Conservation (phyloP, 1,140 invertebrate genomes). For the Drosophila santomea region DNA sequence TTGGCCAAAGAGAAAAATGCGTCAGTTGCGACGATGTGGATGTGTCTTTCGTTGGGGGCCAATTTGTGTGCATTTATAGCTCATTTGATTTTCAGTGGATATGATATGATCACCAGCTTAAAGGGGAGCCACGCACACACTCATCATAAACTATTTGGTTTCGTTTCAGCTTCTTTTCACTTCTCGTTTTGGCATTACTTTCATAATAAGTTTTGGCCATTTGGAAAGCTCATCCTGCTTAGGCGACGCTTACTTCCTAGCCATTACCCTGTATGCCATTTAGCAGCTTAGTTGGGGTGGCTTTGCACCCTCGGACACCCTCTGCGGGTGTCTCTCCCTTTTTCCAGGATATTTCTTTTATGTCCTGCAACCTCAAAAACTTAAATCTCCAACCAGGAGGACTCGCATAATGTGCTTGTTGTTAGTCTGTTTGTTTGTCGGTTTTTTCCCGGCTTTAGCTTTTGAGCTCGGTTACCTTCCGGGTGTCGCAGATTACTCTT, state of each 20-base stretch:
- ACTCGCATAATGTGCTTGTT: constrained; percentile 46
- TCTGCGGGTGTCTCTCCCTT: neutral
- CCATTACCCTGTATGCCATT: constrained; percentile 73
- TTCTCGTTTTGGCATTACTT: constrained; percentile 66
- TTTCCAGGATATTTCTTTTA: constrained; percentile 67
- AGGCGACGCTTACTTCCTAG: constrained; percentile 69
- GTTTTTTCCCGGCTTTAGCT: constrained; percentile 1
- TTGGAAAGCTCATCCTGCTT: constrained; percentile 76
- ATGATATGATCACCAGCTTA: constrained; percentile 21
- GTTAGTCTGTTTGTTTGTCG: constrained; percentile 30
- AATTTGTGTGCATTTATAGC: constrained; percentile 76
- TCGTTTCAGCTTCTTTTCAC: constrained; percentile 14
- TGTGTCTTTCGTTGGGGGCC: constrained; percentile 28
- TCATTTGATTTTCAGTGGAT: constrained; percentile 73
- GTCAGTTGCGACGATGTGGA: constrained; percentile 28
- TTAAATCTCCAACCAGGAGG: constrained; percentile 64
- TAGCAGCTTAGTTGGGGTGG: constrained; percentile 74
- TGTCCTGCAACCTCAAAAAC: constrained; percentile 70
- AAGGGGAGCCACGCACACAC: neutral
- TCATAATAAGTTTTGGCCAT: constrained; percentile 79
- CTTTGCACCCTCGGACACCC: constrained; percentile 32
- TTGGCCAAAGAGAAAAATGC: constrained; percentile 24
- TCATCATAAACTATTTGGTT: constrained; percentile 33
- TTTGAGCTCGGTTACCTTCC: constrained; percentile 37
- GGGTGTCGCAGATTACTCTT: constrained; percentile 65